These are phyloP conservation scores for Euphydryas editha DNA, from an alignment of 2,888 invertebrate genomes.

Conservation along the genomic window DNA sequence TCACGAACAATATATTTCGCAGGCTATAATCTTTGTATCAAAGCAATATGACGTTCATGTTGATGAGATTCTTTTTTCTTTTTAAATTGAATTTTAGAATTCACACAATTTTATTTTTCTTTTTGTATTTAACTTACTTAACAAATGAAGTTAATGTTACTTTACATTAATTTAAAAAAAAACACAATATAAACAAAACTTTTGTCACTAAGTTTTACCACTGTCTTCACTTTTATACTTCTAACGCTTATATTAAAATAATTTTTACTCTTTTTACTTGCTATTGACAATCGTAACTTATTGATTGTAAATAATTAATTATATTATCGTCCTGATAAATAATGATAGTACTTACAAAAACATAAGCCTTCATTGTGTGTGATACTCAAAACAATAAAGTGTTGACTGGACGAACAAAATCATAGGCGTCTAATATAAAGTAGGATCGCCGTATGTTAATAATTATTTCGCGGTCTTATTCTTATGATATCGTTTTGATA, in stretches of 20 bases:
- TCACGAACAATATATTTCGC: too few species aligned
- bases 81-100: too few species aligned
- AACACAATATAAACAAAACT: background rate
- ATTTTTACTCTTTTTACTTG: background rate
- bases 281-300: background rate
- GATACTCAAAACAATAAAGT: constrained; percentile 43
- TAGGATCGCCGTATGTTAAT: constrained; percentile 51
- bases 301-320: background rate
- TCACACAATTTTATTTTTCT: too few species aligned
- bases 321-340: constrained; percentile 2
- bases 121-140: too few species aligned
- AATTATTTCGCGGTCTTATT: constrained; percentile 53
- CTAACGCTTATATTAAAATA: background rate
- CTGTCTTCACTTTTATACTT: background rate
- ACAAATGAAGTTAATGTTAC: too few species aligned
- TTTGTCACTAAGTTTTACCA: background rate
- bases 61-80: too few species aligned
- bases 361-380: constrained; percentile 55
- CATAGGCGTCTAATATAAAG: constrained; percentile 55
- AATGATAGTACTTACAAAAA: constrained; percentile 60
- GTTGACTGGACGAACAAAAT: constrained; percentile 47
- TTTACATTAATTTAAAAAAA: too few species aligned
- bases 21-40: too few species aligned
- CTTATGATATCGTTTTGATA: constrained; percentile 42
- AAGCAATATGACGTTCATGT: too few species aligned